Evolutionary conservation across 2,113 vertebrate species (phyloP).

Genomic region (Cephalopterus ornatus): DNA sequence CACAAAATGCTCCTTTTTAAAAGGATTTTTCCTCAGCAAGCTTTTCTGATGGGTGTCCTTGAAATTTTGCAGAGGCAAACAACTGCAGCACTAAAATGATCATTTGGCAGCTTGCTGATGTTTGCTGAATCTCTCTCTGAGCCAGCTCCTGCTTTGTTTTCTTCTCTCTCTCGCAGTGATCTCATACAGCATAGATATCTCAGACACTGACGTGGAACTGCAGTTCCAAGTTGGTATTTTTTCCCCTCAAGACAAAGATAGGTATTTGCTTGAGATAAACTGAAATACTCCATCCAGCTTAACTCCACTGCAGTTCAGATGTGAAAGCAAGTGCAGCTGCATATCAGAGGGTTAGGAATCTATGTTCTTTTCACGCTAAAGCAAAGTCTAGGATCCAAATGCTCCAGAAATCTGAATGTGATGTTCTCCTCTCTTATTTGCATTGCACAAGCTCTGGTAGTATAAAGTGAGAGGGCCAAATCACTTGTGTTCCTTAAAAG

Average conservation of each 20-base stretch:
- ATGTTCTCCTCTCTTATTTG: neutral
- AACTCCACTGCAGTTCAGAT: neutral
- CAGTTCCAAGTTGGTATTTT: neutral
- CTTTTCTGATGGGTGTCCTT: neutral
- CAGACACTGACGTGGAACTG: neutral
- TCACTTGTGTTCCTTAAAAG: neutral
- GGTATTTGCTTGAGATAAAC: neutral
- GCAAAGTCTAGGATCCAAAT: neutral
- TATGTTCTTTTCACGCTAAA: neutral
- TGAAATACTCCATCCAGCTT: neutral
- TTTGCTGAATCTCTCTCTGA: neutral
- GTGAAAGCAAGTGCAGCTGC: neutral
- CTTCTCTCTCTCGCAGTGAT: neutral
- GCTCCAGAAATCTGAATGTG: neutral
- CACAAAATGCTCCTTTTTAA: neutral
- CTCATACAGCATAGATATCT: neutral
- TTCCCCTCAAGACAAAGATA: neutral
- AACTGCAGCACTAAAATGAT: neutral
- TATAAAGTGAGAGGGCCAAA: neutral
- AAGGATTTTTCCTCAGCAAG: neutral
- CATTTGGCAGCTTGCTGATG: neutral
- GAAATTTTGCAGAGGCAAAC: constrained; percentile 25
- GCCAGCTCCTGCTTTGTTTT: neutral
- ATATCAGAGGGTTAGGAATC: neutral
- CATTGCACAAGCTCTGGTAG: neutral